Percentiles rank a stretch among this genome's conserved stretches.
Evolutionary conservation across 2,888 invertebrate genomes (phyloP).

Genomic region (Lissonota sp.): DNA sequence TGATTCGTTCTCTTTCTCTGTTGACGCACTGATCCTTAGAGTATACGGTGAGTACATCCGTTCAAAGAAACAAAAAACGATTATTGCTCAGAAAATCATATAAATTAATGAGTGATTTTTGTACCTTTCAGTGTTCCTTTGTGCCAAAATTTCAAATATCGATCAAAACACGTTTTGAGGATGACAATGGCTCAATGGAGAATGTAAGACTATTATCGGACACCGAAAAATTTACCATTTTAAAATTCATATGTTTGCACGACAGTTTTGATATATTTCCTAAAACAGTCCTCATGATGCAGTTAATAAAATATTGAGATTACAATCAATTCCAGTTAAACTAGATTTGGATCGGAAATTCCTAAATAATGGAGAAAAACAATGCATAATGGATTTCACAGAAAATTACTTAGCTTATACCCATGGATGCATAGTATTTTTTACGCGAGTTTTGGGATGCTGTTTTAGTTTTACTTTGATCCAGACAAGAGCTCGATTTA

Average conservation of each 20-base stretch:
- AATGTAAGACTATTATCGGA: constrained; percentile 88
- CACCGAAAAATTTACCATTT: constrained; percentile 12
- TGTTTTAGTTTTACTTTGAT: too few species aligned
- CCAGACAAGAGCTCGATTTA: too few species aligned
- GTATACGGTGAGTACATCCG: constrained; percentile 88
- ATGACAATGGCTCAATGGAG: constrained; percentile 94
- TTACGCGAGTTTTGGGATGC: too few species aligned
- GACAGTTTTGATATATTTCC: neutral
- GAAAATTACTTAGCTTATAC: too few species aligned
- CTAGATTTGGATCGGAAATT: too few species aligned
- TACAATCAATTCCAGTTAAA: too few species aligned
- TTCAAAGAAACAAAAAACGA: neutral
- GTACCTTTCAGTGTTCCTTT: constrained; percentile 92
- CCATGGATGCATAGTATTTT: too few species aligned
- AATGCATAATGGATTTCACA: too few species aligned
- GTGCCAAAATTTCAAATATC: constrained; percentile 93
- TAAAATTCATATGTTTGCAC: constrained; percentile 23
- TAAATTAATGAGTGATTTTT: constrained; percentile 47
- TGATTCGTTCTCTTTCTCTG: constrained; percentile 59
- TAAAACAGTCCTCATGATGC: too few species aligned
- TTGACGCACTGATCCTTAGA: constrained; percentile 84
- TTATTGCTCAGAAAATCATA: neutral
- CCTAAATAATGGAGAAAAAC: too few species aligned
- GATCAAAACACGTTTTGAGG: constrained; percentile 95
- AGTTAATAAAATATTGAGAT: too few species aligned